Base-by-base conservation (phyloP, 2,113 vertebrate genomes). In the Cyanoderma ruficeps region DNA sequence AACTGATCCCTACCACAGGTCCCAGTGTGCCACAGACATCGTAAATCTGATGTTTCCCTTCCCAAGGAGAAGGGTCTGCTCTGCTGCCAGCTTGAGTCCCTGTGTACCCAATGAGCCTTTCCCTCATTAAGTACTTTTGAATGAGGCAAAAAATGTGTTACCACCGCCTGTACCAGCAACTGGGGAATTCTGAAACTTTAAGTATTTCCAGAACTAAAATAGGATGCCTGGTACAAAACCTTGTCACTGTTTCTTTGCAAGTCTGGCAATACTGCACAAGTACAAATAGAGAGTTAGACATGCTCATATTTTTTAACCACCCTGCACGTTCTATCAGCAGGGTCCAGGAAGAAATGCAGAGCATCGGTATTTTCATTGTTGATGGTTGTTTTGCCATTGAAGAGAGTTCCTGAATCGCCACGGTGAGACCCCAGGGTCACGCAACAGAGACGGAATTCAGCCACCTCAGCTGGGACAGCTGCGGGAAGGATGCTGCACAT, bases 401-500 rank as follows among this genome's bases (percentile, higher is more conserved):
- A 77, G 14, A 37, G 35, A 46, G 69, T 9, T 35, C 31, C 55
- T 37, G 60, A 44, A 37, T 11, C 0, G 0, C 31, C 3, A 1
- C 0, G 0, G 35, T 47, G 49, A 67, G 60, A 80, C 20, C 33
- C 22, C 3, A 9, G 56, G 56, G 52, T 83, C 59, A 69, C 0
- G 0, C 15, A 30, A 10, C 33, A 25, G 74, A 67, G 42, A 35
- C 0, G 0, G 30, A 71, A 76, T 68, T 72, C 71, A 76, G 41
- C 35, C 69, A 30, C 50, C 61, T 44, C 60, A 9, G 21, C 11
- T 0, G 1, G 23, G 35, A 23, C 50, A 39, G 52, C 83, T 10
- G 1, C 0, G 0, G 39, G 53, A 33, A 27, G 42, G 46, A 41
- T 37, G 56, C 60, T 70, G 56, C 42, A 10, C 27, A 1, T 2